phyloP scores from a whole-genome alignment of 2,888 invertebrate species.

The Criorhina ranunculi region DNA sequence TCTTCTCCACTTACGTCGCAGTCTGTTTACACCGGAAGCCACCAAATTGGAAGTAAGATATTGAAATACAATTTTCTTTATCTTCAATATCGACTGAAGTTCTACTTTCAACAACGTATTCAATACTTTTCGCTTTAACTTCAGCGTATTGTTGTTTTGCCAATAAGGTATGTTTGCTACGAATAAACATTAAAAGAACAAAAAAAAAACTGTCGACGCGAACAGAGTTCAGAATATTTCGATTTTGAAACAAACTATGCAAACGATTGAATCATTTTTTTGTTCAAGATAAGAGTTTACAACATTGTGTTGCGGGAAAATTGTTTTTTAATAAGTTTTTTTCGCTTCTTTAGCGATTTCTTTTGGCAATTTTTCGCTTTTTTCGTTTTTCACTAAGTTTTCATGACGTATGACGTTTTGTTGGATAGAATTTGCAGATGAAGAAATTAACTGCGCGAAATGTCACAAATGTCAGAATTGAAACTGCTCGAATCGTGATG shows the following conservation, averaged over 20 bases:
- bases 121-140: constrained; percentile 37
- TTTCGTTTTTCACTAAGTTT: constrained; percentile 70
- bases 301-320: constrained; percentile 13
- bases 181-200: constrained; percentile 74
- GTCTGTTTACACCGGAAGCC: constrained; percentile 64
- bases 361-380: constrained; percentile 53
- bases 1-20: constrained; percentile 34
- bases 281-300: not conserved
- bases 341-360: constrained; percentile 8
- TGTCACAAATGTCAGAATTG: constrained; percentile 52
- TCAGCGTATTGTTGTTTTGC: constrained; percentile 68
- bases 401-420: constrained; percentile 77
- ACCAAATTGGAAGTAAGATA: constrained; percentile 15
- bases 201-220: constrained; percentile 58
- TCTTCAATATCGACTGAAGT: constrained; percentile 13
- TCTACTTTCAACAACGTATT: constrained; percentile 25
- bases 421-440: constrained; percentile 61
- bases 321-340: constrained; percentile 16
- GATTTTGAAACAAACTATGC: constrained; percentile 10
- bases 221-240: constrained; percentile 52
- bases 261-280: constrained; percentile 55
- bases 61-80: constrained; percentile 14
- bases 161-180: constrained; percentile 70
- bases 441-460: constrained; percentile 72
- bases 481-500: constrained; percentile 63